Evolutionary conservation across 2,888 invertebrate species (phyloP).

Genomic region (Callimorpha dominula): DNA sequence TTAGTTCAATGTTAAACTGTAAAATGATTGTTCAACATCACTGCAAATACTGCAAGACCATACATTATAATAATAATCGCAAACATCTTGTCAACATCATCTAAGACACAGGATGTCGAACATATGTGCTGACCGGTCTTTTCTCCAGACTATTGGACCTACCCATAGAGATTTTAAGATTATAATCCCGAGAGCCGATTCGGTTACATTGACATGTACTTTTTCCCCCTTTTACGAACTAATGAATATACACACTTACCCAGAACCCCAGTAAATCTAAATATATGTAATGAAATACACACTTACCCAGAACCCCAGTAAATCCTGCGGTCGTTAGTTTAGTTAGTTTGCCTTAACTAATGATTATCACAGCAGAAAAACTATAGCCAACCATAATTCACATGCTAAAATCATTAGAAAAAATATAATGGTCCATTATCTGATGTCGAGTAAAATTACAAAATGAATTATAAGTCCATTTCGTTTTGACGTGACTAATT

Average conservation of each 20-base stretch:
- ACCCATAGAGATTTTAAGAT: no score
- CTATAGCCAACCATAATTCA: slow-evolving; percentile 13
- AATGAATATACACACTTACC: neutral
- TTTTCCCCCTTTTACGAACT: neutral
- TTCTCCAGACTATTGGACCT: neutral
- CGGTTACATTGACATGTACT: neutral
- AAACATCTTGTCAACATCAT: neutral
- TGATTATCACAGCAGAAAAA: slow-evolving; percentile 17
- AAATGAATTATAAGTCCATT: slow-evolving; percentile 76
- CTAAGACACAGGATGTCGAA: neutral
- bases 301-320: neutral
- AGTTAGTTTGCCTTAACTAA: neutral
- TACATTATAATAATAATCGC: neutral
- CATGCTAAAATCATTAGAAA: slow-evolving; percentile 27
- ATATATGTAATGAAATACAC: neutral
- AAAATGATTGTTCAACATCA: neutral
- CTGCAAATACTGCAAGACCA: neutral
- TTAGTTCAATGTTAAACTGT: neutral
- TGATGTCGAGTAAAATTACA: slow-evolving; percentile 54
- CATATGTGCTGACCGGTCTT: neutral
- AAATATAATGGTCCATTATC: slow-evolving; percentile 58
- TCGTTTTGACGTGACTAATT: slow-evolving; percentile 78
- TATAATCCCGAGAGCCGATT: neutral
- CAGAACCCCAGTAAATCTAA: neutral
- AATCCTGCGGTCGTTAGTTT: slow-evolving; percentile 3